Evolutionary conservation across 2,797 vertebrate species (phyloP).

Genomic region (Phalanger gymnotis): DNA sequence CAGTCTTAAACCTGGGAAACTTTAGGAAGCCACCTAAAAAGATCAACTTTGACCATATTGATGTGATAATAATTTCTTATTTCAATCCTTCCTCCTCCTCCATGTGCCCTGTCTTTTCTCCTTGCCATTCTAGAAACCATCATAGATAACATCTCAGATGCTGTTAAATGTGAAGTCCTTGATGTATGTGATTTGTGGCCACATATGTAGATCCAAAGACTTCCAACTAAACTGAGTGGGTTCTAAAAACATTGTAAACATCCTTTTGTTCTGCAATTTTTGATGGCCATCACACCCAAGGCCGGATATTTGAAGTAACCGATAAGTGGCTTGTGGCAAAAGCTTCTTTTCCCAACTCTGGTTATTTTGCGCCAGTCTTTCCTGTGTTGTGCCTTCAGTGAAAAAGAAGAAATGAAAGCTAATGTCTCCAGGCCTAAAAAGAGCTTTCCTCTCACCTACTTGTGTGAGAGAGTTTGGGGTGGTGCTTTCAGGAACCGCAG

Average conservation of each 20-base stretch:
- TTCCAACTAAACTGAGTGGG: conserved; percentile 19
- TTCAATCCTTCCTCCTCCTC: conserved; percentile 6
- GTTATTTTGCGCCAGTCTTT: background rate
- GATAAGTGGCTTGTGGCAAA: background rate
- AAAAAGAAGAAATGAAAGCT: background rate
- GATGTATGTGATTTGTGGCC: conserved; percentile 15
- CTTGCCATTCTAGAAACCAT: no score
- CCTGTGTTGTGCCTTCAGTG: background rate
- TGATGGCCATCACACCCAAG: background rate
- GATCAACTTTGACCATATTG: background rate
- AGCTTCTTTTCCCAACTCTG: background rate
- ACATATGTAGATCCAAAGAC: conserved; percentile 23
- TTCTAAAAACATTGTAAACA: background rate
- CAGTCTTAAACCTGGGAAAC: background rate
- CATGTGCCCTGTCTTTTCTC: conserved; percentile 18
- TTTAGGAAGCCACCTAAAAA: background rate
- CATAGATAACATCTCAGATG: background rate
- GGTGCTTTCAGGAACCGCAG: background rate
- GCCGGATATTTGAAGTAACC: background rate
- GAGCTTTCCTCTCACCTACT: background rate
- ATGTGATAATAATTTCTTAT: background rate
- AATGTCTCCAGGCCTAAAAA: background rate
- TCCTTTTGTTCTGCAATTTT: background rate
- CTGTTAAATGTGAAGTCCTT: background rate
- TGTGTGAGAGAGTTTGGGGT: background rate